Evolutionary conservation across 2,797 vertebrate genomes (phyloP), one percentile per base, ranked within the genome.

Genomic region (Lutjanus campechanus): DNA sequence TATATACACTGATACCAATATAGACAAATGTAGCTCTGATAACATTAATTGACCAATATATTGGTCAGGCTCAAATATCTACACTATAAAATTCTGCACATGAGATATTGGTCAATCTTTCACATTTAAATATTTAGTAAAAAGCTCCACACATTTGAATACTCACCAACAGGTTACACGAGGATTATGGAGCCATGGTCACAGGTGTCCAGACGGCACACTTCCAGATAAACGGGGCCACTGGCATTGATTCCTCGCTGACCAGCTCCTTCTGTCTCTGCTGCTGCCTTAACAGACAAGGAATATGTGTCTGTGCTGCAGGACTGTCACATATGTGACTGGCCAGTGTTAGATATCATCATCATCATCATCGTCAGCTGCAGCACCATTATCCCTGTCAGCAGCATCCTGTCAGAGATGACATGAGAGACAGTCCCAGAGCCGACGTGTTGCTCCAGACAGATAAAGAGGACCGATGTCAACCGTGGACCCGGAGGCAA

Each of bases 381-480:
- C 55, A 36, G 25, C 68, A 55, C 43, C 64, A 60, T 77, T 66
- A 64, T 74, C 71, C 54, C 70, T 17, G 68, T 67, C 79, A 47
- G 78, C 60, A 65, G 65, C 86, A 86, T 85, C 76, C 29, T 83
- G 87, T 91, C 85, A 88, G 58, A 79, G 81, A 76, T 70, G 82
- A 76, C 72, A 88, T 68, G 75, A 79, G 54, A 79, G 64, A 85
- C 73, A 11, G 79, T 76, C 19, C 51, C 3, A 40, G 58, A 54
- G 40, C 61, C 63, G 76, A 82, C 61, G 67, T 36, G 68, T 73
- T 44, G 83, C 64, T 72, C 60, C 43, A 20, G 19, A 80, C n/a
- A 64, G 77, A 90, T 79, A 77, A 84, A 89, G 76, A 65, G 79
- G 43, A n/a, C 63, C 17, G 40, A 71, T 79, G 83, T 71, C 56